Evolutionary conservation across 2,888 invertebrate genomes (phyloP).

Genomic region (Antheraea yamamai): DNA sequence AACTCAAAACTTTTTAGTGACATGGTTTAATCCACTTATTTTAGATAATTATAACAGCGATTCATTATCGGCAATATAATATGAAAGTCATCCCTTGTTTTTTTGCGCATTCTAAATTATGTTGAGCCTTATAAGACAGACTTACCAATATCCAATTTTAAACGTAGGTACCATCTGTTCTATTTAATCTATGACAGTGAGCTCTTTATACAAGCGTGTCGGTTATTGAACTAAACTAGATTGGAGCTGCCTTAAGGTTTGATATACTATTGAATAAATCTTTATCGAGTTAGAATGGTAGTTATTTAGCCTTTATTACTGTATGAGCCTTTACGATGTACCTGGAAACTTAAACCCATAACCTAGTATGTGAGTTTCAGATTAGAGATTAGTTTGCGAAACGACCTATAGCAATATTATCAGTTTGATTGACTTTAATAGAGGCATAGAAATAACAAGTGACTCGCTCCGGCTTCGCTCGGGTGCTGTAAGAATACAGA

Average conservation of each 20-base stretch:
- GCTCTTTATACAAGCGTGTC: background rate
- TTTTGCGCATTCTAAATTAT: too few species aligned
- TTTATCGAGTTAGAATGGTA: background rate
- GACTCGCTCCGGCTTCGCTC: too few species aligned
- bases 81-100: too few species aligned
- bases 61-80: too few species aligned
- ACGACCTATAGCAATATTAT: background rate
- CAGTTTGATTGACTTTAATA: background rate
- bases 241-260: slow-evolving; percentile 9
- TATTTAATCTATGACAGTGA: background rate
- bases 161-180: background rate
- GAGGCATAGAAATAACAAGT: background rate
- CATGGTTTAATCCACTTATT: too few species aligned
- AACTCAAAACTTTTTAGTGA: too few species aligned
- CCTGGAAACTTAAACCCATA: background rate
- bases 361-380: background rate
- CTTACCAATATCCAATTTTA: too few species aligned
- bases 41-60: too few species aligned
- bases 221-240: background rate
- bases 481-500: too few species aligned
- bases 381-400: background rate
- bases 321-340: background rate
- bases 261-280: slow-evolving; percentile 1
- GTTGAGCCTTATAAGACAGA: too few species aligned
- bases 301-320: background rate